Evolutionary conservation across 2,888 invertebrate genomes (phyloP), one percentile per base, ranked within the genome.

Genomic region (Scaptomyza tumidula): DNA sequence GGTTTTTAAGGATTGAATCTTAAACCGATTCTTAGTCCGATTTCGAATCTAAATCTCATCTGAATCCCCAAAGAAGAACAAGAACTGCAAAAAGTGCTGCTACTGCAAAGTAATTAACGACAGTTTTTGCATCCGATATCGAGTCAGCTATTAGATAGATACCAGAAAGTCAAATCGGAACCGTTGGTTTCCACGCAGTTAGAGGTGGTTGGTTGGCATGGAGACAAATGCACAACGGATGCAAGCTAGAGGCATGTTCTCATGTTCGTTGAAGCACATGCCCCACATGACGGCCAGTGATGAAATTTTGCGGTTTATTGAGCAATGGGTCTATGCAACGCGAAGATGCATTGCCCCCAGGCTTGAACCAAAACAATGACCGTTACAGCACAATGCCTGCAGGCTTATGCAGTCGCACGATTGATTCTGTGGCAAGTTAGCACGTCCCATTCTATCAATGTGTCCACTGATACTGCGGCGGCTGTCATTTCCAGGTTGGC

Each of bases 351-450:
- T 75, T 48, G 61, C 56, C 70, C 65, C 46, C 13, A 43, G 70
- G 70, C 63, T 35, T 59, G 53, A 53, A 59, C 56, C 61, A 72
- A 61, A 58, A 75, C 75, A 75, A 75, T 75, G 75, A 75, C 71
- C 74, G 59, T 65, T 65, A 49, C 71, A 65, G 70, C 58, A 75
- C 61, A 71, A 70, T 71, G 71, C 45, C 63, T 66, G 63, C 63
- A 61, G 66, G 66, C 73, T 76, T 73, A 77, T 77, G 74, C 78
- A 77, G 66, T 70, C 76, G 59, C 74, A 77, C 63, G 77, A 74
- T 73, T 77, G 74, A 63, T 71, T 60, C 73, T 58, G 73, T 70
- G 74, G 70, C 70, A 63, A 63, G 54, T 60, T 63, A 64, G 62
- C 57, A 57, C 24, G 0, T 33, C 61, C 59, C 43, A 48, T 59